Percentiles rank a stretch among this genome's conserved stretches.
Conservation (phyloP, 2,888 invertebrate species). For the Heliconius aoede region DNA sequence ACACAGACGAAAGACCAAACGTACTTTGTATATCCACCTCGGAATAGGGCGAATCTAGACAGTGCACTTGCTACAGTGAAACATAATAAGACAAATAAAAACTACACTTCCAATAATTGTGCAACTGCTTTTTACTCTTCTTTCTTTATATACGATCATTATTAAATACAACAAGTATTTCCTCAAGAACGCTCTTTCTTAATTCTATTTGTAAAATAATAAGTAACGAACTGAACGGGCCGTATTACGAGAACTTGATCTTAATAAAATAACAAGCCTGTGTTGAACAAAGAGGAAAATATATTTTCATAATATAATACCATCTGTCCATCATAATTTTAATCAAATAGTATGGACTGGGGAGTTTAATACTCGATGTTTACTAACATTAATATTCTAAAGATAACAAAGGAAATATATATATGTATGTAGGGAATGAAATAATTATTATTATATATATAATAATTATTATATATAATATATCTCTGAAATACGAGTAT, state of each 20-base stretch:
- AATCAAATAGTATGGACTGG: constrained; percentile 2
- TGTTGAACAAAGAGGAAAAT: constrained; percentile 14
- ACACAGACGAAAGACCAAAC: not conserved
- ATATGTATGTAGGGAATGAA: too few relatives aligned
- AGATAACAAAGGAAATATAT: not conserved
- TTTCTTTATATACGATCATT: not conserved
- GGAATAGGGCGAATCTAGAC: not conserved
- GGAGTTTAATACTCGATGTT: constrained; percentile 9
- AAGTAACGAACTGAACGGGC: constrained; percentile 12
- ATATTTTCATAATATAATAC: constrained; percentile 19
- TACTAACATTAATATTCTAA: not conserved
- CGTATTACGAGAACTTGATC: constrained; percentile 24
- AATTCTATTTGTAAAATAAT: constrained; percentile 12
- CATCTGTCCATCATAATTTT: constrained; percentile 12
- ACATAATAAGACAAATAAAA: not conserved
- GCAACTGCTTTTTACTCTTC: not conserved
- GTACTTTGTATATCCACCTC: not conserved
- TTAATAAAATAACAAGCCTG: constrained; percentile 15
- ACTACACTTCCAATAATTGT: not conserved
- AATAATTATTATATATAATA: too few relatives aligned
- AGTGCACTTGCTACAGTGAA: not conserved
- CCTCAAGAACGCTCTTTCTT: not conserved
- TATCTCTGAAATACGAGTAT: not conserved
- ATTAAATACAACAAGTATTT: constrained; percentile 1
- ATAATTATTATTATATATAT: too few relatives aligned